Evolutionary conservation across 1,140 invertebrate species (phyloP), one percentile per base, ranked within the genome.

Genomic region (Ostrea denselamellosa): DNA sequence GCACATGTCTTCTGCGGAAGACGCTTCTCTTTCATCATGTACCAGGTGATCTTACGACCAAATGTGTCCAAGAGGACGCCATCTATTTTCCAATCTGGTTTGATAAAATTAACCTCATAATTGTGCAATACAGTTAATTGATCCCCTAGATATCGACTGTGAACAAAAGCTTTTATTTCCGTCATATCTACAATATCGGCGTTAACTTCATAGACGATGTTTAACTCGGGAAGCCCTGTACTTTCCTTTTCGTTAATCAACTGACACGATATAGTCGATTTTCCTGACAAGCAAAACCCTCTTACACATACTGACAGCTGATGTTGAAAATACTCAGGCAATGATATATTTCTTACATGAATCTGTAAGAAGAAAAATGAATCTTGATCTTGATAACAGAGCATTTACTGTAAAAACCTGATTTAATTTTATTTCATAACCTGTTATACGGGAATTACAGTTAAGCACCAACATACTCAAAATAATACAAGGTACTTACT

Each of bases 81-180:
- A 12, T 82, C n/a, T 3, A 88, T 54, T 44, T 51, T 22, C 12
- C 88, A 22, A 28, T 77, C 77, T 14, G 56, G n/a, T 34, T 65
- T 25, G 17, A 86, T 81, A 44, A 89, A 87, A 84, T 90, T 88
- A 17, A 89, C 51, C 51, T 90, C 90, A 58, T 84, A 28, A n/a
- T 34, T 44, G 28, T 88, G 87, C 14, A 88, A 52, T 14, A 52
- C 85, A 52, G 25, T 53, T 3, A 90, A 28, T 19, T 87, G 56
- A 71, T 84, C 51, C 8, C 86, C 90, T 7, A 90, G 58, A 14
- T 88, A 68, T 0, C 54, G 65, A 58, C 88, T 86, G 19, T 88
- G 86, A n/a, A 77, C 58, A 14, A 87, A 25, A 56, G 85, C 65
- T 28, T 81, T 84, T 52, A 88, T 84, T 51, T 87, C 58, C 25